A percentile compares a stretch with the other conserved stretches of the same genome.
Conservation (phyloP, 2,888 invertebrate species). For the Pristionchus exspectatus region DNA sequence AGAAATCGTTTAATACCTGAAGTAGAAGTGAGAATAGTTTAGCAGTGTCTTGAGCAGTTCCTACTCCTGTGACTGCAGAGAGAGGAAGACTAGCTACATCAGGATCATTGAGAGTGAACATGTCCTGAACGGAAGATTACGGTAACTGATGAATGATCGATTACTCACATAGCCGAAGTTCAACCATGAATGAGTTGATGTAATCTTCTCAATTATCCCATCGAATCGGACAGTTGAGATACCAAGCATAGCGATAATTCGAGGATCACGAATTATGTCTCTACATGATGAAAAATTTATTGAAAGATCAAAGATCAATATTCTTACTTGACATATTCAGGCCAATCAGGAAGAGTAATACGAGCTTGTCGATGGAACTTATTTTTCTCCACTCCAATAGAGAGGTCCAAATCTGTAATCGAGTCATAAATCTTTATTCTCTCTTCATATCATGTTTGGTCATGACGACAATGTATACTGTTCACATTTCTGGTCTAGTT, state of each 20-base stretch:
- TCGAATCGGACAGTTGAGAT: constrained; percentile 66
- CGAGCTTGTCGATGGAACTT: constrained; percentile 62
- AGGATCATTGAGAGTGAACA: constrained; percentile 71
- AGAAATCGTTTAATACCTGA: constrained; percentile 54
- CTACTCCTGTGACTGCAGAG: constrained; percentile 71
- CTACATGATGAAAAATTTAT: background rate
- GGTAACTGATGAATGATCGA: background rate
- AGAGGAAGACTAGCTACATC: constrained; percentile 67
- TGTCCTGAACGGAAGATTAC: constrained; percentile 61
- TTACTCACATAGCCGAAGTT: constrained; percentile 65
- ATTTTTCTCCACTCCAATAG: constrained; percentile 64
- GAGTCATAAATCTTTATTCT: background rate
- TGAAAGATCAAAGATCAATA: constrained; percentile 5
- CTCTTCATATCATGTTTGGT: background rate
- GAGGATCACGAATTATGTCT: constrained; percentile 63
- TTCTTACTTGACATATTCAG: constrained; percentile 66
- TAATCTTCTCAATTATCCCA: constrained; percentile 63
- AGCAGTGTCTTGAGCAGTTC: constrained; percentile 68
- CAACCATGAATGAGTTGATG: constrained; percentile 70
- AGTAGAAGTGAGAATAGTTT: constrained; percentile 68
- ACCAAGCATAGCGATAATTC: constrained; percentile 66
- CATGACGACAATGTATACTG: background rate
- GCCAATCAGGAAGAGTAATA: constrained; percentile 65
- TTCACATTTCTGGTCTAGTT: background rate
- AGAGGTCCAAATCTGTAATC: constrained; percentile 67